Evolutionary conservation across 1,140 invertebrate species (phyloP).

Genomic region (Drosophila punjabiensis): DNA sequence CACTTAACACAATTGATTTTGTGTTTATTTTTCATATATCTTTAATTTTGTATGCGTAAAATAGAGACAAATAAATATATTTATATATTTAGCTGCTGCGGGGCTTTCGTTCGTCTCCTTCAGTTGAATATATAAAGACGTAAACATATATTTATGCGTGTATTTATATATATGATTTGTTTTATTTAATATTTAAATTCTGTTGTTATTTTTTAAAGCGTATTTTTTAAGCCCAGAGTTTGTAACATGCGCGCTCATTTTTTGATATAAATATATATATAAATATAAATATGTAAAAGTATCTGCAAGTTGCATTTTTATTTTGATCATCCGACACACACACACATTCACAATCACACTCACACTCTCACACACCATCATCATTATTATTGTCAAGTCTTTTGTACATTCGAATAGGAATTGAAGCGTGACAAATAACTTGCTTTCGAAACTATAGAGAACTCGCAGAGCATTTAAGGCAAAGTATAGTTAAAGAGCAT

Average conservation of each 20-base stretch:
- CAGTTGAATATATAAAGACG: constrained; percentile 48
- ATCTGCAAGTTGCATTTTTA: constrained; percentile 51
- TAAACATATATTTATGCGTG: constrained; percentile 48
- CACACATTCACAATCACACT: neutral
- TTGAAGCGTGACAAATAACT: constrained; percentile 80
- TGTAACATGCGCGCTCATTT: constrained; percentile 81
- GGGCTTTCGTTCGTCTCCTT: constrained; percentile 21
- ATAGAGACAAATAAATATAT: constrained; percentile 48
- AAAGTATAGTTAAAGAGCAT: constrained; percentile 40
- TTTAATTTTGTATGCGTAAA: constrained; percentile 63
- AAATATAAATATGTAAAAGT: constrained; percentile 78
- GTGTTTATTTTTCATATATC: constrained; percentile 54
- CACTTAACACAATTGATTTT: constrained; percentile 30
- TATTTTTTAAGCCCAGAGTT: constrained; percentile 79
- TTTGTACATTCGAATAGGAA: constrained; percentile 63
- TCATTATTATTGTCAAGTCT: constrained; percentile 23
- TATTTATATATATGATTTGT: constrained; percentile 70
- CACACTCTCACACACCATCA: constrained; percentile 4
- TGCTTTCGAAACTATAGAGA: constrained; percentile 58
- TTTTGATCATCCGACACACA: constrained; percentile 23
- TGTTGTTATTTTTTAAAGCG: constrained; percentile 81
- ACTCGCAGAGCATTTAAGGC: constrained; percentile 58
- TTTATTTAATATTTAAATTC: constrained; percentile 84
- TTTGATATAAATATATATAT: constrained; percentile 76
- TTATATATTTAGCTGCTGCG: constrained; percentile 49